Base-by-base conservation (phyloP, 1,140 invertebrate species). In the Drosophila yakuba region DNA sequence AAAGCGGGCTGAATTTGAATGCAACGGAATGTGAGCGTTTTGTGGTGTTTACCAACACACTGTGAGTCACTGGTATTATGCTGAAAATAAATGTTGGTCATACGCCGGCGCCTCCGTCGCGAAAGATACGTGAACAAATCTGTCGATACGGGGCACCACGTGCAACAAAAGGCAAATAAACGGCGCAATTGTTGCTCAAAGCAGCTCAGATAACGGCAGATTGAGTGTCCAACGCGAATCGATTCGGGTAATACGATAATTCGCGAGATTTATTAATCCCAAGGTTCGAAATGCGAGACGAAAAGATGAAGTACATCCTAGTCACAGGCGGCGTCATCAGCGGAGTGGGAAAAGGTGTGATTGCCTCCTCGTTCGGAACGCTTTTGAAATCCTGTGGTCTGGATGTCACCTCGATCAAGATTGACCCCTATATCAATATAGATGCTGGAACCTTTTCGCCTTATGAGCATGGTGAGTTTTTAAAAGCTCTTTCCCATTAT, bases 361-460 rank as follows among this genome's bases (percentile, higher is more conserved):
- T 99, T 79, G 97, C 98, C 11, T 98, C 97, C 92, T 98, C 97
- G 62, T 96, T 99, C 91, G 98, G 98, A 14, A 98, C 98, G 23
- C 96, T 99, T 75, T 93, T 99, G 4, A 99, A 99, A 94, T 96
- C 96, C 68, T 97, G 96, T 91, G 98, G 97, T 4, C 95, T 99
- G 50, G 94, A 96, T 91, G 98, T 99, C 4, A 99, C 98, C 23
- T 97, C 97, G 14, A 99, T 99, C 79, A 99, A 99, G 94, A 99
- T 99, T 89, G 98, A 99, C 93, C 98, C 98, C 0, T 99, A 99
- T 91, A 98, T 99, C 54, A 99, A 99, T 93, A 98, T 99, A 74
- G 98, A 99, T 93, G 98, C 98, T 80, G 98, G 98, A 74, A 99
- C 98, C 43, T 99, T 99, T 94, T 99, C 98, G 2, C 98, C 98